Conservation (phyloP, 2,888 invertebrate species). For the Pristionchus mayeri region DNA sequence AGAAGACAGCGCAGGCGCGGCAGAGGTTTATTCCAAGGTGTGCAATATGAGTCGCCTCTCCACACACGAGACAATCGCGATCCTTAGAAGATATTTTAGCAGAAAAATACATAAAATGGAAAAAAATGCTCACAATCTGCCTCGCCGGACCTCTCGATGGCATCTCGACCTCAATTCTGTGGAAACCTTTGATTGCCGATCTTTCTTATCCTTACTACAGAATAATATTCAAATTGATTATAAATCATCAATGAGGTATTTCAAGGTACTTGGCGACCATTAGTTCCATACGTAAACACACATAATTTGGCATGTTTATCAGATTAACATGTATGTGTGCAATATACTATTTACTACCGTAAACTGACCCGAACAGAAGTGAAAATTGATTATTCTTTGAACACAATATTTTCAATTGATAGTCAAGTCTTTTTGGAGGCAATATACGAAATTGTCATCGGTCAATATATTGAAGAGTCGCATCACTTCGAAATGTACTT, state of each 20-base stretch:
- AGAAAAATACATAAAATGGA: neutral
- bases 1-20: neutral
- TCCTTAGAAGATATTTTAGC: neutral
- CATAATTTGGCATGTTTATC: neutral
- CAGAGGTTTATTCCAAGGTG: constrained; percentile 18
- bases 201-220: no score
- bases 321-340: no score
- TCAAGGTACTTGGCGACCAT: neutral
- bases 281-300: neutral
- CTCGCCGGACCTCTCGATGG: neutral
- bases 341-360: no score
- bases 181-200: no score
- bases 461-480: neutral
- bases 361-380: neutral
- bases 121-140: neutral
- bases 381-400: no score
- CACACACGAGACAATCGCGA: neutral
- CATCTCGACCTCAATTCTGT: no score
- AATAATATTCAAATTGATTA: neutral
- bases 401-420: neutral
- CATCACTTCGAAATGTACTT: constrained; percentile 23
- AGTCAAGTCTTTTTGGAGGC: neutral
- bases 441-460: constrained; percentile 22
- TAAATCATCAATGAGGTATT: neutral
- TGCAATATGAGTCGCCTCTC: neutral